Evolutionary conservation across 2,113 vertebrate species (phyloP), one percentile per base, ranked within the genome.

Genomic region (Chitala chitala): DNA sequence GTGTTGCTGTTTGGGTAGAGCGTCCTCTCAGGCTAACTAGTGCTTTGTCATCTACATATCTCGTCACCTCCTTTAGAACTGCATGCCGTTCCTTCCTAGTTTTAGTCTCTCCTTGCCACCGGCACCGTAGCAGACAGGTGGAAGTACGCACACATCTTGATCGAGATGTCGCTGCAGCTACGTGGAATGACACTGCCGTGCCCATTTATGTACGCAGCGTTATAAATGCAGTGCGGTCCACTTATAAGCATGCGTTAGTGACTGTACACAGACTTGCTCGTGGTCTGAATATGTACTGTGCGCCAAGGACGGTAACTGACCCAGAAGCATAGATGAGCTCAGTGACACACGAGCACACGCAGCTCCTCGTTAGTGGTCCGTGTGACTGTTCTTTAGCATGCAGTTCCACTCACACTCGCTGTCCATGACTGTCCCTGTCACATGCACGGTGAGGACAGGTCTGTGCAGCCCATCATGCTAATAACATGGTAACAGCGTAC

Each of bases 41-140:
- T 78, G 53, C 44, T 61, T 53, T 24, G 36, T 15, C 9, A 29
- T 72, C n/a, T 58, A 20, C 72, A 46, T 59, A 26, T 20, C 48
- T 71, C 26, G 48, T 17, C 69, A 54, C 22, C 51, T 15, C 15
- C 15, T 54, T 15, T n/a, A 71, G 69, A 24, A 40, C 72, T 46
- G 58, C 58, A 31, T 75, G 31, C 29, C 9, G 33, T 1, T 40
- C 8, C 15, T 31, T 38, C 70, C 75, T 76, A 64, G 69, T 53
- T 56, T 74, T 82, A 71, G 69, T 74, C 40, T 68, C 75, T 77
- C 38, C 17, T 73, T 73, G 69, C 81, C 80, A 82, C 68, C 48
- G 13, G 10, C 24, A 17, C 7, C 40, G 12, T 40, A 63, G 33
- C 13, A 12, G 33, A 24, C 56, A 12, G 13, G 56, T 31, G n/a